Conservation (phyloP, 2,797 vertebrate species). For the Petrocephalus sullivani region DNA sequence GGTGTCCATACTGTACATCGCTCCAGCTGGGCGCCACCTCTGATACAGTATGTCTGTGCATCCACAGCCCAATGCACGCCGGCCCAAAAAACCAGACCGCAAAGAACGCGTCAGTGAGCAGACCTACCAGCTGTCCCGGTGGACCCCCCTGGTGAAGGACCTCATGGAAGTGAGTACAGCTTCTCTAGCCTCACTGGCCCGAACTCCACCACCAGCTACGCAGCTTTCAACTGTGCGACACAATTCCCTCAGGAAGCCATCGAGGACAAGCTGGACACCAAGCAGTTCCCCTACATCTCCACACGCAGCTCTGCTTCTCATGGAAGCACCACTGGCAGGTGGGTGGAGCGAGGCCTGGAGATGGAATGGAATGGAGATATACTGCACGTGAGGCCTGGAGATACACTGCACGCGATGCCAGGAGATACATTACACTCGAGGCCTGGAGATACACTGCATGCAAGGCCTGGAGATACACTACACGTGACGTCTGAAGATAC, state of each 20-base stretch:
- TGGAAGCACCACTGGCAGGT: constrained; percentile 88
- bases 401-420: no score
- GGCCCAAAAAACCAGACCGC: constrained; percentile 84
- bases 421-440: no score
- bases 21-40: not conserved
- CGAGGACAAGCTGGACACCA: constrained; percentile 93
- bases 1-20: no score
- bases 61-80: constrained; percentile 71
- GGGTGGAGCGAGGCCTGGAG: not conserved
- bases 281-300: constrained; percentile 91
- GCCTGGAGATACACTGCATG: no score
- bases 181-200: not conserved
- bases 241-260: constrained; percentile 74
- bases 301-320: constrained; percentile 81
- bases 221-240: not conserved
- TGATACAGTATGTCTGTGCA: not conserved
- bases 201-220: not conserved
- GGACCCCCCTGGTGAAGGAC: constrained; percentile 91
- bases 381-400: no score
- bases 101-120: constrained; percentile 94
- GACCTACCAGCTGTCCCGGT: constrained; percentile 94
- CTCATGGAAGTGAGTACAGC: constrained; percentile 81
- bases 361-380: not conserved
- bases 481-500: no score
- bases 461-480: no score